phyloP scores from a whole-genome alignment of 2,888 invertebrate species.

The Rutpela maculata region DNA sequence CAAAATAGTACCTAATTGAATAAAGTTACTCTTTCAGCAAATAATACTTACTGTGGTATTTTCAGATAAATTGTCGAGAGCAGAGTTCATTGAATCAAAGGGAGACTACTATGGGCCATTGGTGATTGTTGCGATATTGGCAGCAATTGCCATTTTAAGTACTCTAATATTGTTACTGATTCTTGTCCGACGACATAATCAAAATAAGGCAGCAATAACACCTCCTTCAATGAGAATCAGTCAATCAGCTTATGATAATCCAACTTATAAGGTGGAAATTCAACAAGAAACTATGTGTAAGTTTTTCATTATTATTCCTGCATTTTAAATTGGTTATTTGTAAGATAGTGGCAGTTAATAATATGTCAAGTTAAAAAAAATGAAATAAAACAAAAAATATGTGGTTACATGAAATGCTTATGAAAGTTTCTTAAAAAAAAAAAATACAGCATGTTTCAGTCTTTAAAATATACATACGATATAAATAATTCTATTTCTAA shows the following conservation, averaged over 20 bases:
- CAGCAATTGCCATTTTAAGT: constrained; percentile 88
- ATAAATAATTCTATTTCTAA: too few species aligned
- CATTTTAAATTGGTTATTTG: neutral
- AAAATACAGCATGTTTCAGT: too few species aligned
- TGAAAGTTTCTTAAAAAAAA: too few species aligned
- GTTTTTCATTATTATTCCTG: constrained; percentile 49
- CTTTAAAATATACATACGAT: too few species aligned
- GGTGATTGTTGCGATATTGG: constrained; percentile 91
- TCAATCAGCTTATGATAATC: constrained; percentile 94
- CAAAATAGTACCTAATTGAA: too few species aligned
- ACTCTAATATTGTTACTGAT: constrained; percentile 87
- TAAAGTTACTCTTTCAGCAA: too few species aligned
- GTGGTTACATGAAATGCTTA: too few species aligned
- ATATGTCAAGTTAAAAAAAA: too few species aligned
- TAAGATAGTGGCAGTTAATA: too few species aligned
- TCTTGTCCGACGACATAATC: constrained; percentile 83
- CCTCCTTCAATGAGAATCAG: constrained; percentile 81
- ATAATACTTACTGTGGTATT: constrained; percentile 6
- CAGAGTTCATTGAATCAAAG: constrained; percentile 76
- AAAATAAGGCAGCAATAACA: constrained; percentile 87
- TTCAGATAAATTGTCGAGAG: constrained; percentile 73
- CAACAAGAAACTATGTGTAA: constrained; percentile 95
- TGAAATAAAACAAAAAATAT: too few species aligned
- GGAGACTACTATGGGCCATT: constrained; percentile 92
- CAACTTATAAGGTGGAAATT: constrained; percentile 94